phyloP scores from a whole-genome alignment of 1,140 invertebrate genomes.

The Megalonaias nervosa region DNA sequence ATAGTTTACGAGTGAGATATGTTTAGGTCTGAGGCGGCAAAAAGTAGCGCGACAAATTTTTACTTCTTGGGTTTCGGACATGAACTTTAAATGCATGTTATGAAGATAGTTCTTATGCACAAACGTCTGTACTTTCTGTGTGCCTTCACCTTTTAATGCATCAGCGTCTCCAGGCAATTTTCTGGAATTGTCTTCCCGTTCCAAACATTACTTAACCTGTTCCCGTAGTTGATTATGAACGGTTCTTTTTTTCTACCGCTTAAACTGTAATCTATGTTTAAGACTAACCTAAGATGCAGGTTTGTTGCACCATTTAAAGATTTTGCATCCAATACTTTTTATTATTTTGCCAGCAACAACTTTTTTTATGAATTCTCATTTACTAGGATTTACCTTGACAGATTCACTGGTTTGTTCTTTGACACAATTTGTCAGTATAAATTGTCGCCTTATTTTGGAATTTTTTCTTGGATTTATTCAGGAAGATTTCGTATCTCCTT shows the following conservation, averaged over 20 bases:
- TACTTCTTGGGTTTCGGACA: conserved; percentile 3
- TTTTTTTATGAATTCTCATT: neutral
- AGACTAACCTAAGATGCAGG: neutral
- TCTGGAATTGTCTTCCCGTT: conserved; percentile 7
- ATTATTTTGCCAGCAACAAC: too few relatives aligned
- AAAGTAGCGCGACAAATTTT: conserved; percentile 21
- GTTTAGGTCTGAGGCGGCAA: conserved; percentile 20
- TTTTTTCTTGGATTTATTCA: neutral
- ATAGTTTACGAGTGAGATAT: conserved; percentile 6
- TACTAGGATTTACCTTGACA: neutral
- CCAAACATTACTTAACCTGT: conserved; percentile 2
- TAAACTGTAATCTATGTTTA: neutral
- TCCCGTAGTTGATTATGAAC: neutral
- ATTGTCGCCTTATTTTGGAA: neutral
- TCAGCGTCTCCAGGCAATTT: conserved; percentile 1
- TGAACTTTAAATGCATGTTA: conserved; percentile 18
- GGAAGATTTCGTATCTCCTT: neutral
- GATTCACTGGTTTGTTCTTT: neutral
- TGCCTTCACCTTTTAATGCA: conserved; percentile 1
- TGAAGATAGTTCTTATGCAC: conserved; percentile 10
- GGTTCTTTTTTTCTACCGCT: too few relatives aligned
- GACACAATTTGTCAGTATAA: conserved; percentile 1
- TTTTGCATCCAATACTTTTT: conserved; percentile 4
- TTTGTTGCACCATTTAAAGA: neutral
- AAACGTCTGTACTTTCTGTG: conserved; percentile 12